Base-by-base conservation (phyloP, 2,888 invertebrate species). In the Heliconius cydno region DNA sequence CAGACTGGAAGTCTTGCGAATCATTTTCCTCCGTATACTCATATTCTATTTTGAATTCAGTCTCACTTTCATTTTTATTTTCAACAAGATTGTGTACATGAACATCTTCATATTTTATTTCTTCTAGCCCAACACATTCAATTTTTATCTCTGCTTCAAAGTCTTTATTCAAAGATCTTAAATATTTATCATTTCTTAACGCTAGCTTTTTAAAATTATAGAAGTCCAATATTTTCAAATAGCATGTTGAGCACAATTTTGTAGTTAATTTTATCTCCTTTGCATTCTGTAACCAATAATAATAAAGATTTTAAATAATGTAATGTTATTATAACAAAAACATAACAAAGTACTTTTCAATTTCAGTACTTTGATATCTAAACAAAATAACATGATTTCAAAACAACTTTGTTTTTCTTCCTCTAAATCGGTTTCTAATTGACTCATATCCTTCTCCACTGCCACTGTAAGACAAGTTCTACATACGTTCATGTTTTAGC, bases 181-280 rank as follows among this genome's bases (percentile, higher is more conserved):
- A 86, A 83, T 90, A 89, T 3, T 83, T 80, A 82, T 94, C 90
- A 84, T 86, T 92, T 84, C 89, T 88, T 81, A 90, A 80, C 65
- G 92, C 93, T 81, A 89, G 81, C 30, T 83, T 81, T 85, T 94
- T 94, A 82, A 94, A 94, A 81, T 90, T 86, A 79, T 91, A 86
- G 83, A 90, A 92, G 22, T 87, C 84, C 78, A 90, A 74, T 46
- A 92, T 86, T 85, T 91, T 92, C 78, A 83, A 88, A 82, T 85
- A 91, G 84, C 94, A 94, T 85, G 90, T 88, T 78, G 85, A 70
- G 86, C 94, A 94, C 68, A 94, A 80, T 80, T 91, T 92, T 84
- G 88, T 88, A 83, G 85, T 88, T 19, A 88, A 70, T 81, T 87
- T 89, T 41, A 88, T 85, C 68, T 89, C 85, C 79, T 86, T 76